Conservation (phyloP, 2,888 invertebrate species). For the Ormyrus labotus region DNA sequence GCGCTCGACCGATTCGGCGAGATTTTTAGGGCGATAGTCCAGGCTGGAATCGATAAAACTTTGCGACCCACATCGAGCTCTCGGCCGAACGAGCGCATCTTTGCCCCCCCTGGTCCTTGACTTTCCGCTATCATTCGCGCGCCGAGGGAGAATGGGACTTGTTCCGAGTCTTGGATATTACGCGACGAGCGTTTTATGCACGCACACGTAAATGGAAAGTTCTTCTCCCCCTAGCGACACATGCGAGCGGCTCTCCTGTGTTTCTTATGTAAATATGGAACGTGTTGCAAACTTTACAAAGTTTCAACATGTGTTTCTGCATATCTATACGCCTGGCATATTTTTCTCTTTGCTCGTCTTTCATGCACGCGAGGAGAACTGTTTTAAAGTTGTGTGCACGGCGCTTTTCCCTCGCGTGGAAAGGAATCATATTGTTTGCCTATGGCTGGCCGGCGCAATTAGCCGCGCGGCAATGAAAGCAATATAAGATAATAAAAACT, state of each 20-base stretch:
- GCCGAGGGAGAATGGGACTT: slow-evolving; percentile 2
- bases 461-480: slow-evolving; percentile 10
- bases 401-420: slow-evolving; percentile 11
- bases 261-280: slow-evolving; percentile 56
- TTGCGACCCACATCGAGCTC: slow-evolving; percentile 8
- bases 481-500: not conserved
- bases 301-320: slow-evolving; percentile 54
- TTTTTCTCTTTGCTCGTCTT: slow-evolving; percentile 11
- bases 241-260: slow-evolving; percentile 10
- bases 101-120: not conserved
- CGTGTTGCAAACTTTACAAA: slow-evolving; percentile 56
- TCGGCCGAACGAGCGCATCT: not conserved
- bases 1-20: too few species aligned
- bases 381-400: slow-evolving; percentile 25
- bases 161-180: slow-evolving; percentile 21
- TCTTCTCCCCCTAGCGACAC: slow-evolving; percentile 48
- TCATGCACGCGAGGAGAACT: slow-evolving; percentile 17
- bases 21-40: too few species aligned
- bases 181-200: not conserved
- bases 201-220: slow-evolving; percentile 50
- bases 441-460: not conserved
- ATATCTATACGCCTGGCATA: slow-evolving; percentile 24
- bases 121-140: slow-evolving; percentile 6
- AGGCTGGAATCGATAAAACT: slow-evolving; percentile 22
- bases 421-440: slow-evolving; percentile 24